phyloP scores from a whole-genome alignment of 2,888 invertebrate species.

The Pristionchus arcanus region DNA sequence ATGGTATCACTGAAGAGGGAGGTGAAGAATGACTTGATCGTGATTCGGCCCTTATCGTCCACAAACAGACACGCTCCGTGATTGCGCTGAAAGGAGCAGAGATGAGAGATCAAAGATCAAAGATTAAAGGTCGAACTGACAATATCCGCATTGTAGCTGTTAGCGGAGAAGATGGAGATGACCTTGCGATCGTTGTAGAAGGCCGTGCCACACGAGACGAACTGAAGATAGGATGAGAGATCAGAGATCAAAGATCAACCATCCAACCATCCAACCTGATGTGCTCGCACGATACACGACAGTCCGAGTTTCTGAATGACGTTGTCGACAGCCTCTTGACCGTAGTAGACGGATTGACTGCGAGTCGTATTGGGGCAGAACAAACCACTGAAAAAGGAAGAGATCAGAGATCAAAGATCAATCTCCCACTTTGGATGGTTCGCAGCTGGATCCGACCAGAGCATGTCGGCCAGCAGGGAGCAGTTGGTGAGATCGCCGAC shows the following conservation, averaged over 20 bases:
- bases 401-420: constrained; percentile 33
- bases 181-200: constrained; percentile 33
- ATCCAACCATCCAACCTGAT: constrained; percentile 24
- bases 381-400: neutral
- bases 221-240: constrained; percentile 26
- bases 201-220: neutral
- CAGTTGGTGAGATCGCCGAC: neutral
- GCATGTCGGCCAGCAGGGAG: neutral
- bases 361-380: constrained; percentile 15
- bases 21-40: constrained; percentile 32
- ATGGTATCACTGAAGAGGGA: neutral
- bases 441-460: constrained; percentile 37
- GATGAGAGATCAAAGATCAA: neutral
- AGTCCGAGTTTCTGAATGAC: neutral
- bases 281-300: constrained; percentile 6
- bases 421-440: neutral
- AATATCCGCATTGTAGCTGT: constrained; percentile 1
- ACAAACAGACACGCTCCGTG: constrained; percentile 21
- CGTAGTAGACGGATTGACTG: neutral
- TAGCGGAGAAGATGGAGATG: constrained; percentile 49
- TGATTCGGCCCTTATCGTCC: constrained; percentile 9
- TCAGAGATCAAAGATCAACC: neutral
- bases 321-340: neutral
- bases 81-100: constrained; percentile 10
- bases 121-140: constrained; percentile 1